These are phyloP conservation scores for Thamnophis sirtalis DNA, from an alignment of 2,113 vertebrate species.

Conservation along the genomic window DNA sequence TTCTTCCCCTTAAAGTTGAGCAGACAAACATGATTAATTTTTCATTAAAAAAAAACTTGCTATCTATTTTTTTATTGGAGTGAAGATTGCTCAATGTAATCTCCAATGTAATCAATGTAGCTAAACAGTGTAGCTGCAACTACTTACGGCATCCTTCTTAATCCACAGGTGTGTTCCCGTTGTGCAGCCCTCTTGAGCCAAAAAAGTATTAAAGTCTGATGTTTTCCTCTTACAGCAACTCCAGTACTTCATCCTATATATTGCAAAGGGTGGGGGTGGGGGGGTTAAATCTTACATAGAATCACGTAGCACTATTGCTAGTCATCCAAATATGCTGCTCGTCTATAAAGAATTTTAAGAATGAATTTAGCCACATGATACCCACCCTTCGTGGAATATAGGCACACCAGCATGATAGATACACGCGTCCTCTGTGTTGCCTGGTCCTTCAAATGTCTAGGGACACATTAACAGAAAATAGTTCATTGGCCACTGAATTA, in stretches of 20 bases:
- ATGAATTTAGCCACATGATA: constrained; percentile 38
- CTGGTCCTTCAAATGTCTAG: constrained; percentile 80
- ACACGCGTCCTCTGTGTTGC: constrained; percentile 81
- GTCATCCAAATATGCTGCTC: background rate
- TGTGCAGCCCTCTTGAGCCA: constrained; percentile 90
- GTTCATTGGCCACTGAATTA: background rate
- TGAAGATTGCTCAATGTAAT: too few relatives aligned
- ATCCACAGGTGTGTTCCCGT: constrained; percentile 86
- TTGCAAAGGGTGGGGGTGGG: background rate
- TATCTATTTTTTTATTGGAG: background rate
- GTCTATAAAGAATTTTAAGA: background rate
- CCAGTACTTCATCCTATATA: constrained; percentile 96
- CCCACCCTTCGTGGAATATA: constrained; percentile 96
- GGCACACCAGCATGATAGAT: constrained; percentile 87
- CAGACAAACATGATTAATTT: background rate
- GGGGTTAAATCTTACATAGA: background rate
- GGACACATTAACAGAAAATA: background rate
- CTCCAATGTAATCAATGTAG: background rate
- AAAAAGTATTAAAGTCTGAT: constrained; percentile 92
- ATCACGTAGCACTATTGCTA: background rate
- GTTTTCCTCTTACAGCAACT: constrained; percentile 97
- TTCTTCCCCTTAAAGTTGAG: constrained; percentile 79
- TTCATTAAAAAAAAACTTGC: background rate
- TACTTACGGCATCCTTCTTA: constrained; percentile 85
- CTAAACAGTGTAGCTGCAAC: background rate